Evolutionary conservation across 2,113 vertebrate species (phyloP), one percentile per base, ranked within the genome.

Genomic region (Psettodes erumei): DNA sequence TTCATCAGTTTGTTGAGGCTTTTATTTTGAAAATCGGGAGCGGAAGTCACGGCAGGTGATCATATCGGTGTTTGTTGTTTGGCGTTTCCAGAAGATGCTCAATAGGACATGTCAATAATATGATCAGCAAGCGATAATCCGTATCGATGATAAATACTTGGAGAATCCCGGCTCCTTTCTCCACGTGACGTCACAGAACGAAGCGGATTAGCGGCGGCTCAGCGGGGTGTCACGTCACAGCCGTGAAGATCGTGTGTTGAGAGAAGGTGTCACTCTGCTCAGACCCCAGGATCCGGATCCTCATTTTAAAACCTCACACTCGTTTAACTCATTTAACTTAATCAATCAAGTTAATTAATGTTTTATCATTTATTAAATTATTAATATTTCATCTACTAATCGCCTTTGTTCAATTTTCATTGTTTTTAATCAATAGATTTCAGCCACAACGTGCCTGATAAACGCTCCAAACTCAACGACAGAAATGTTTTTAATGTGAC

Each of bases 11-110:
- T 2, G 27, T 15, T 0, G 48, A n/a, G 5, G 35, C 35, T 37
- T 8, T 71, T 71, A 76, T 61, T 76, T 23, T 66, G 61, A 67
- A 82, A 77, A 35, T 8, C 18, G 1, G 12, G n/a, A 28, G 19
- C 38, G 66, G 65, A 81, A 30, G 21, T 43, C 1, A 7, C 8
- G 2, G 10, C 0, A 4, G 5, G 30, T 54, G 60, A 35, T 19
- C 5, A n/a, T 27, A 3, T 62, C 19, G 16, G 5, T 28, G 25
- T 6, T 9, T n/a, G 35, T 27, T 45, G 8, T 6, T 28, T 25
- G 6, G 0, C n/a, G 18, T 51, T 3, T 37, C 21, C n/a, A 5
- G 3, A 2, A 47, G 5, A 19, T 40, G 27, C 56, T 50, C 19
- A 18, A 45, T 37, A n/a, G n/a, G n/a, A n/a, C n/a, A n/a, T n/a